phyloP scores from a whole-genome alignment of 2,888 invertebrate species.

The Agrotis puta region DNA sequence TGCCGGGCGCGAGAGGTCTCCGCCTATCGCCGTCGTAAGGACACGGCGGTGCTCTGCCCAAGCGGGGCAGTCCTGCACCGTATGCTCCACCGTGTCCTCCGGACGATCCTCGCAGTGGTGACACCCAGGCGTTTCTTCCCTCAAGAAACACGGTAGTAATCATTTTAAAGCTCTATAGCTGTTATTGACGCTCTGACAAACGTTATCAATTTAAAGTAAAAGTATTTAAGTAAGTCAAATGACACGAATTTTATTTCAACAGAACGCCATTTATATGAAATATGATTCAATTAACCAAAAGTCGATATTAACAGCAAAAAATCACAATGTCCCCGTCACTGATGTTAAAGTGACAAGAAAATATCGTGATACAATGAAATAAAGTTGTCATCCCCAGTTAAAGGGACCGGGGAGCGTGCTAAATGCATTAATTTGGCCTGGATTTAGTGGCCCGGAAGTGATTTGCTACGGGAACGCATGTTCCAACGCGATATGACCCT shows the following conservation, averaged over 20 bases:
- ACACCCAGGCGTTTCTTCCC: too few relatives aligned
- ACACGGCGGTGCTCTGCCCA: too few relatives aligned
- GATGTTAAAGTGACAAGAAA: conserved; percentile 88
- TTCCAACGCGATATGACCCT: conserved; percentile 86
- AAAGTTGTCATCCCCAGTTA: conserved; percentile 90
- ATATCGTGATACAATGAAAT: conserved; percentile 89
- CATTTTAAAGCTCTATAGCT: background rate
- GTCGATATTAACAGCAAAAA: conserved; percentile 68
- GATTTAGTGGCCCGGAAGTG: conserved; percentile 91
- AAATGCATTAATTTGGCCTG: conserved; percentile 91
- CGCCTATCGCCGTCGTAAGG: too few relatives aligned
- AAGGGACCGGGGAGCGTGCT: conserved; percentile 88
- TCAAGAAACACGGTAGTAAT: too few relatives aligned
- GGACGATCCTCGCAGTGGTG: too few relatives aligned
- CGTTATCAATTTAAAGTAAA: conserved; percentile 29
- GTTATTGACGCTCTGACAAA: background rate
- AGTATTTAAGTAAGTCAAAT: conserved; percentile 27
- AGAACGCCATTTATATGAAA: conserved; percentile 54
- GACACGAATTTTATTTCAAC: conserved; percentile 46
- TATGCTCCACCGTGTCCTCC: too few relatives aligned
- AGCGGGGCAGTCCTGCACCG: too few relatives aligned
- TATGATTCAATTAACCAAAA: conserved; percentile 64
- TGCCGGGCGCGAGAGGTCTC: too few relatives aligned
- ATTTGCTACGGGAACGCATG: conserved; percentile 91
- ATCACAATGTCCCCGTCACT: conserved; percentile 72